Evolutionary conservation across 2,113 vertebrate species (phyloP).

Genomic region (Balaeniceps rex): DNA sequence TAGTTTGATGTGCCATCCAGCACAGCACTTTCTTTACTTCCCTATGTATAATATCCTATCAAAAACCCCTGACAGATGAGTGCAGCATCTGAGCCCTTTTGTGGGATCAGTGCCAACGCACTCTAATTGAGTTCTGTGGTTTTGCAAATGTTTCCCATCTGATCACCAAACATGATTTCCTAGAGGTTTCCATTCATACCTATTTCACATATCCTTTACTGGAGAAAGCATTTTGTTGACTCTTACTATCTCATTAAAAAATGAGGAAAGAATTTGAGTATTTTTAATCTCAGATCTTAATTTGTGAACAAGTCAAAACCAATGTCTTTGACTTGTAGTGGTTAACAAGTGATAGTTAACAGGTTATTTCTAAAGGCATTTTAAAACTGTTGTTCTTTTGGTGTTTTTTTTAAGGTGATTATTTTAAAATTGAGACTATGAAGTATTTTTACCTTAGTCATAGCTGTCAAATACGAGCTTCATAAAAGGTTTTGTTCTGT

Average conservation of each 20-base stretch:
- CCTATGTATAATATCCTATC: not conserved
- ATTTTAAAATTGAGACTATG: not conserved
- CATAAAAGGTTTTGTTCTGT: not conserved
- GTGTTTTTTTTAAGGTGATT: not conserved
- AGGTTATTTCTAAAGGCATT: not conserved
- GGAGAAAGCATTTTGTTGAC: not conserved
- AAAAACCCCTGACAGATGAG: not conserved
- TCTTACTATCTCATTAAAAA: not conserved
- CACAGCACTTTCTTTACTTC: not conserved
- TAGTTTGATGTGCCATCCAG: not conserved
- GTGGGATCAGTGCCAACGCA: not conserved
- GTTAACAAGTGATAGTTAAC: not conserved
- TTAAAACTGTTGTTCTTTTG: not conserved
- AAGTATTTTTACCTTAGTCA: not conserved
- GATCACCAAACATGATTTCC: not conserved
- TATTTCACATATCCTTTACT: not conserved
- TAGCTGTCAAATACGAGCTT: not conserved
- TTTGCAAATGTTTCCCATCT: not conserved
- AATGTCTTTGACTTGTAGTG: not conserved
- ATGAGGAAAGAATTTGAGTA: not conserved
- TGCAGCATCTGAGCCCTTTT: not conserved
- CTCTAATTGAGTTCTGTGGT: not conserved
- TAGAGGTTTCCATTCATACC: not conserved
- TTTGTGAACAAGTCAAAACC: not conserved
- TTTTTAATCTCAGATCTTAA: not conserved